phyloP scores from a whole-genome alignment of 1,140 invertebrate genomes.

The Probaryconus sp. region DNA sequence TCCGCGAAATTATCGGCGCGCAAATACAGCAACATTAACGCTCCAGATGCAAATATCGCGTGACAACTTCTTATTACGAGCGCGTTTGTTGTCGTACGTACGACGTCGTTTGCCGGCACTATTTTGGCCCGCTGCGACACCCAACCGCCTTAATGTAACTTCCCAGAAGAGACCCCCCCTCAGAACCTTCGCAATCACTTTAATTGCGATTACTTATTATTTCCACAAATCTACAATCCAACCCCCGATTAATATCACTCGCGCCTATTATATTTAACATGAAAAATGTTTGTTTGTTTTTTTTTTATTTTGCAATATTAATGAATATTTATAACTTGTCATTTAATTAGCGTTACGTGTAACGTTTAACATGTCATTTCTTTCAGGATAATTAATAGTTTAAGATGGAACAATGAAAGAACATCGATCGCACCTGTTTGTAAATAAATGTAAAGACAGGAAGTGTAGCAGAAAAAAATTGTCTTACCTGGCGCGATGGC shows the following conservation, averaged over 20 bases:
- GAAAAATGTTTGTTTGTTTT: conserved; percentile 3
- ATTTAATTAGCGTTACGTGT: background rate
- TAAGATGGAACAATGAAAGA: conserved; percentile 15
- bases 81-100: conserved; percentile 40
- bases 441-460: background rate
- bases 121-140: conserved; percentile 32
- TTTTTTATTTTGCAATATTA: too few species aligned
- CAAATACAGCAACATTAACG: conserved; percentile 47
- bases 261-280: conserved; percentile 1
- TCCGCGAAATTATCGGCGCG: conserved; percentile 39
- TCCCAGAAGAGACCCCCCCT: conserved; percentile 10
- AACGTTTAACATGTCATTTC: conserved; percentile 8
- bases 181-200: conserved; percentile 6
- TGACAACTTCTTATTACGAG: conserved; percentile 48
- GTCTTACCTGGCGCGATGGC: conserved; percentile 31
- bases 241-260: conserved; percentile 11
- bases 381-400: conserved; percentile 1
- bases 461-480: background rate
- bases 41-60: conserved; percentile 59
- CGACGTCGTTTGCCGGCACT: conserved; percentile 30
- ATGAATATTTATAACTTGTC: too few species aligned
- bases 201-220: conserved; percentile 18
- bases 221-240: conserved; percentile 3
- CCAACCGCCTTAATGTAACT: conserved; percentile 24
- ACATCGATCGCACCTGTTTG: conserved; percentile 5